Percentiles rank a stretch among this genome's conserved stretches.
Evolutionary conservation across 2,113 vertebrate genomes (phyloP).

Genomic region (Bothrops jararaca): DNA sequence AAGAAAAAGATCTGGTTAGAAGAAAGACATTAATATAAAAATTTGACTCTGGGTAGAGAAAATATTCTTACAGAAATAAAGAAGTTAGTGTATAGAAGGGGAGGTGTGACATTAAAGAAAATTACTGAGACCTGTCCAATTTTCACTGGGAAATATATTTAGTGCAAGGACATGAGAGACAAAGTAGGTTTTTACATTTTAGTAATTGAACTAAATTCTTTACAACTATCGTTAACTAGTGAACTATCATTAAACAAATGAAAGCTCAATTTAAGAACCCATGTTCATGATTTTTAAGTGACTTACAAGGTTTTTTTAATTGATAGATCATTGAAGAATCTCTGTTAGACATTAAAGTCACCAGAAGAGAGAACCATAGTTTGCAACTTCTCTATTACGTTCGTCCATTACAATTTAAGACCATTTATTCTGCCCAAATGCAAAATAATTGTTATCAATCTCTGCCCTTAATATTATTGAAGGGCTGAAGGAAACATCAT

Average conservation of each 20-base stretch:
- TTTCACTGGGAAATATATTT: not conserved
- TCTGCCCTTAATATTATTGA: not conserved
- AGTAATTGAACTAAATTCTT: not conserved
- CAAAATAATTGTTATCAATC: not conserved
- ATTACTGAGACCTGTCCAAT: not conserved
- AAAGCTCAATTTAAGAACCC: not conserved
- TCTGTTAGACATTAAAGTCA: not conserved
- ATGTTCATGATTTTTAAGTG: not conserved
- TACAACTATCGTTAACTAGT: not conserved
- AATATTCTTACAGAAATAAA: not conserved
- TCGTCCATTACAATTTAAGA: not conserved
- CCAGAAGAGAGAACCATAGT: not conserved
- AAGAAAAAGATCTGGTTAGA: not conserved
- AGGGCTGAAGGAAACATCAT: not conserved
- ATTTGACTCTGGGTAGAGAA: not conserved
- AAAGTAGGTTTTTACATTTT: not conserved
- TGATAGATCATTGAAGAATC: not conserved
- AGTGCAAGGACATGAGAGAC: not conserved
- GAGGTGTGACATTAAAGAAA: not conserved
- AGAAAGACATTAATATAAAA: fast-evolving
- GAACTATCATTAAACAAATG: not conserved
- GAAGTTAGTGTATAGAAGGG: constrained; percentile 11
- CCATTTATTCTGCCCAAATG: not conserved
- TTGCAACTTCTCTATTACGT: not conserved
- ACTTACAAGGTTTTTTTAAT: not conserved